Evolutionary conservation across 2,113 vertebrate species (phyloP).

Genomic region (Rallus limicola): DNA sequence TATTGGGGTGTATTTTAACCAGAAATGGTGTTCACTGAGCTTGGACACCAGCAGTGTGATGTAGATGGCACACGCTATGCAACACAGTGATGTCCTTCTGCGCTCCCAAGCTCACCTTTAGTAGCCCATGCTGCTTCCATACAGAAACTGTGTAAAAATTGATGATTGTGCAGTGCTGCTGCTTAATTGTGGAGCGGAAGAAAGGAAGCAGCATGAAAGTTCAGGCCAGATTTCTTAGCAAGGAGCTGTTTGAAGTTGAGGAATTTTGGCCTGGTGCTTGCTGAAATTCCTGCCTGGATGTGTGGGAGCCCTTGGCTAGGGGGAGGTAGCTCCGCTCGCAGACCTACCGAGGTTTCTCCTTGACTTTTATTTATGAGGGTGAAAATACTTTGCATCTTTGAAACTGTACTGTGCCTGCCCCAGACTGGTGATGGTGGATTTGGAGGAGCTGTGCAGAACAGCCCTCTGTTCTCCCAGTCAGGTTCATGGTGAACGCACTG

Average conservation of each 20-base stretch:
- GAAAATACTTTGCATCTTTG: not conserved
- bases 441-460: not conserved
- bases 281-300: conserved; percentile 46
- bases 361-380: not conserved
- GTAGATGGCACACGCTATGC: not conserved
- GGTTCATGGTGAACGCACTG: accelerated
- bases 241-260: conserved; percentile 33
- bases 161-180: accelerated
- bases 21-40: accelerated
- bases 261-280: conserved; percentile 29
- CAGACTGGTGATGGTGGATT: not conserved
- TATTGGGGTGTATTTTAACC: not conserved
- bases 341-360: not conserved
- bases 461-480: not conserved
- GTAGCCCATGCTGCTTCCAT: accelerated
- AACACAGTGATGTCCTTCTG: not conserved
- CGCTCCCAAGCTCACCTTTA: not conserved
- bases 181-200: not conserved
- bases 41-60: not conserved
- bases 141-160: not conserved
- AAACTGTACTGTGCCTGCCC: not conserved
- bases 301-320: conserved; percentile 13
- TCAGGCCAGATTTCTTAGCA: not conserved
- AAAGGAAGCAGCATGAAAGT: not conserved
- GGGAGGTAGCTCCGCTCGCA: not conserved